phyloP scores from a whole-genome alignment of 1,140 invertebrate genomes.

The Geopemphigus sp. region DNA sequence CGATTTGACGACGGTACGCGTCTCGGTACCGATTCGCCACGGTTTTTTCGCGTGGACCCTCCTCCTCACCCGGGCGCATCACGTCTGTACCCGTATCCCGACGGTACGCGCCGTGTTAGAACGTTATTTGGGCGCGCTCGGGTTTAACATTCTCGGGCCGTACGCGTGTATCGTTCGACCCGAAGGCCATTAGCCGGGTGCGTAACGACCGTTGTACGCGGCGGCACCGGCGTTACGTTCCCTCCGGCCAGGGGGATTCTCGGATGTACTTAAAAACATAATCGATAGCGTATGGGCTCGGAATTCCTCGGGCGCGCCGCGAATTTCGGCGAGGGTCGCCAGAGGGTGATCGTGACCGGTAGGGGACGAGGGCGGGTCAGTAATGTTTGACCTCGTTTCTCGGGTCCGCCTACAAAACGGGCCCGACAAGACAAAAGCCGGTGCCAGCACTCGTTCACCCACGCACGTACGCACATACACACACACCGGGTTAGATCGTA shows the following conservation, averaged over 20 bases:
- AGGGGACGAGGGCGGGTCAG: constrained; percentile 8
- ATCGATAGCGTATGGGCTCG: constrained; percentile 15
- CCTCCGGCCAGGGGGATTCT: neutral
- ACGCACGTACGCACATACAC: too few relatives aligned
- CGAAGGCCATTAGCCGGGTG: neutral
- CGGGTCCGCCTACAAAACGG: constrained; percentile 34
- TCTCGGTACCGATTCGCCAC: too few relatives aligned
- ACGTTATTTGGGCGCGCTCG: neutral
- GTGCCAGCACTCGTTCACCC: too few relatives aligned
- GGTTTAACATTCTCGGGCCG: neutral
- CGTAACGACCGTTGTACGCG: neutral
- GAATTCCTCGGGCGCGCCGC: neutral
- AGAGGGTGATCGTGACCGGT: too few relatives aligned
- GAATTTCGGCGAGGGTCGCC: too few relatives aligned
- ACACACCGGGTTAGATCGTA: too few relatives aligned
- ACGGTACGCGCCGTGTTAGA: neutral
- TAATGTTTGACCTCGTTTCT: constrained; percentile 29
- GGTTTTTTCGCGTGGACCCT: too few relatives aligned
- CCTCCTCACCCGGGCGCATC: too few relatives aligned
- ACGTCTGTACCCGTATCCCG: neutral
- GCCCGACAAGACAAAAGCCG: neutral
- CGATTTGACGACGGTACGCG: too few relatives aligned
- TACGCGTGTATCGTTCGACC: neutral
- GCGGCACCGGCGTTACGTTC: neutral
- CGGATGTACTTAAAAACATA: constrained; percentile 7